Conservation (phyloP, 2,797 vertebrate species). For the Karalla daura region DNA sequence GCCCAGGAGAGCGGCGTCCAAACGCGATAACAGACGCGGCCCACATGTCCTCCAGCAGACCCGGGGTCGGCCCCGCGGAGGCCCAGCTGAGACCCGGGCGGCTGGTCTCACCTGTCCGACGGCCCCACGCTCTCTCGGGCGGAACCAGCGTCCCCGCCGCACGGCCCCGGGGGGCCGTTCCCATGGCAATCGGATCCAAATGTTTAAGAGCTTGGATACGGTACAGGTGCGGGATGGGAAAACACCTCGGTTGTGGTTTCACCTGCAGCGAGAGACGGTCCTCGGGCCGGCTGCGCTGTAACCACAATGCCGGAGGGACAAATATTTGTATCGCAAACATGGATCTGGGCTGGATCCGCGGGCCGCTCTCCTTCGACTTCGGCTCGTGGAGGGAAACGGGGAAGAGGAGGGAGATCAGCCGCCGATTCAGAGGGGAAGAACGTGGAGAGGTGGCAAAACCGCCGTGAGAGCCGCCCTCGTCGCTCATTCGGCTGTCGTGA, state of each 20-base stretch:
- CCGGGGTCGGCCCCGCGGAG: background rate
- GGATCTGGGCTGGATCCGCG: too few relatives aligned
- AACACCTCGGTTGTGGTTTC: background rate
- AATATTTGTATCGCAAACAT: too few relatives aligned
- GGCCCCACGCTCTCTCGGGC: background rate
- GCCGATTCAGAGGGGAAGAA: slow-evolving; percentile 54
- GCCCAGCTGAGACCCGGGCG: background rate
- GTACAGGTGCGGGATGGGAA: slow-evolving; percentile 12
- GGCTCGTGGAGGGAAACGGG: slow-evolving; percentile 24
- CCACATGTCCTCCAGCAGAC: slow-evolving; percentile 13
- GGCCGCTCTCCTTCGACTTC: slow-evolving; percentile 13
- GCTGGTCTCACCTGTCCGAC: slow-evolving; percentile 53
- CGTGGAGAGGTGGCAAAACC: slow-evolving; percentile 42
- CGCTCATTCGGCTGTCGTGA: slow-evolving; percentile 21
- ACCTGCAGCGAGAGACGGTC: too few relatives aligned
- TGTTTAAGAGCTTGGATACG: background rate
- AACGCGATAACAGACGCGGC: too few relatives aligned
- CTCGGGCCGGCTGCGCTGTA: too few relatives aligned
- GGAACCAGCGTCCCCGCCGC: slow-evolving; percentile 10
- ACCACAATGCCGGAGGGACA: too few relatives aligned
- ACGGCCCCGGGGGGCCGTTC: background rate
- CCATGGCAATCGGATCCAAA: slow-evolving; percentile 27
- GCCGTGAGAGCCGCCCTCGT: slow-evolving; percentile 14
- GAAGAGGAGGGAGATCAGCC: slow-evolving; percentile 12
- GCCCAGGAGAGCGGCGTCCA: too few relatives aligned